Evolutionary conservation across 2,797 vertebrate species (phyloP).

Genomic region (Columba guinea): DNA sequence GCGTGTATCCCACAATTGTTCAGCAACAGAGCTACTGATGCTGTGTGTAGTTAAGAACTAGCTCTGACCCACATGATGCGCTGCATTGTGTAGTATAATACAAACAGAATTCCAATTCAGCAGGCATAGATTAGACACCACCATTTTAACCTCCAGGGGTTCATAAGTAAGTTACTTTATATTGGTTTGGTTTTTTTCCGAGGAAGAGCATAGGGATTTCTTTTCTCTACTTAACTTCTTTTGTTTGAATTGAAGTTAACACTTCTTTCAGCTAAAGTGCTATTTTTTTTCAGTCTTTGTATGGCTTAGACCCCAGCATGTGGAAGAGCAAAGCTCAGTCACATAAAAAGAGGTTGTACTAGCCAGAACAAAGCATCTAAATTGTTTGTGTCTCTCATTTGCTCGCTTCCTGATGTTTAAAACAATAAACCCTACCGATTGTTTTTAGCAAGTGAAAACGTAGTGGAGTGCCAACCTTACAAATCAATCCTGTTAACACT

Average conservation of each 20-base stretch:
- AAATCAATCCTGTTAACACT: constrained; percentile 1
- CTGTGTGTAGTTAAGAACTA: neutral
- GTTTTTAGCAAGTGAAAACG: neutral
- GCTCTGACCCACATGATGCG: fast-evolving
- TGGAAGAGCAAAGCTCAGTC: neutral
- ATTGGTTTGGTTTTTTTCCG: neutral
- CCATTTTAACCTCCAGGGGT: neutral
- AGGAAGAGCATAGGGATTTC: neutral
- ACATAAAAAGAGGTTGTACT: neutral
- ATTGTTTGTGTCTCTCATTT: neutral
- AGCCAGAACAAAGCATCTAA: neutral
- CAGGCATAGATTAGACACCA: neutral
- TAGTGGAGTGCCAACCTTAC: neutral
- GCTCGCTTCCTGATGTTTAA: neutral
- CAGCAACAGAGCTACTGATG: neutral
- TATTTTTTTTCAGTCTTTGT: neutral
- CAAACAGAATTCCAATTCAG: neutral
- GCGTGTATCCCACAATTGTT: neutral
- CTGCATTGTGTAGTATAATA: neutral
- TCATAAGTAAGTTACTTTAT: neutral
- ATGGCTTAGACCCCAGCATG: neutral
- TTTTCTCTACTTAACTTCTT: neutral
- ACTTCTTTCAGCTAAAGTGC: neutral
- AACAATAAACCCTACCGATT: neutral
- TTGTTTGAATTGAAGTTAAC: neutral